Base-by-base conservation (phyloP, 2,888 invertebrate genomes). In the Callosobruchus maculatus region DNA sequence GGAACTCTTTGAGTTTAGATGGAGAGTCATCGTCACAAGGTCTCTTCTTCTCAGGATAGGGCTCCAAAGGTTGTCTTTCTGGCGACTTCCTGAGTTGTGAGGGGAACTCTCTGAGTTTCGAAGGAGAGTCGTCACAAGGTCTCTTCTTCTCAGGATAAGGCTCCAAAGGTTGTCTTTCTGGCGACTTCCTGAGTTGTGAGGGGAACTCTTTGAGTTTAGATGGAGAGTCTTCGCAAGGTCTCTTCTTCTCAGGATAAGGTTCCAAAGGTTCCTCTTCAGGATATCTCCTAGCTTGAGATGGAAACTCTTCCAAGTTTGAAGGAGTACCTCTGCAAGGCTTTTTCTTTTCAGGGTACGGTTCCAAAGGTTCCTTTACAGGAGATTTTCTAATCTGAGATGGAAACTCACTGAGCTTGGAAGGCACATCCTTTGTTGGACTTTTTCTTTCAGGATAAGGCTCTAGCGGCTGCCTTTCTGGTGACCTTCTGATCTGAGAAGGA, bases 381-480 rank as follows among this genome's bases (percentile, higher is more conserved):
- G 78, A 78, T 73, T 77, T 82, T 77, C 81, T 80, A 67, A 79
- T 74, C 71, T 82, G 84, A 9, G 81, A 78, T 26, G 81, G 80
- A 75, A 80, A 80, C 73, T 81, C 72, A 71, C 74, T 49, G 1
- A 49, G 49, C 5, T 49, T 49, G 1, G 49, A 13, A 13, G 49
- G 49, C 1, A 18, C 4, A 1, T 49, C 13, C 13, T 49, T 13
- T 13, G 9, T 13, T 76, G 79, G 76, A 70, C 68, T 74, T 75
- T 9, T 72, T 71, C 73, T 76, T 79, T 73, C 75, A 7, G 49
- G 49, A 49, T 49, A 49, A 13, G 3, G 49, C 18, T 49, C 49
- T 13, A 49, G 13, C 4, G 49, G 13, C 18, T 49, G 7, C 75
- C 76, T 80, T 76, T 78, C 79, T 20, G 82, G 80, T 20, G 78